These are phyloP conservation scores for Rhinogobio ventralis DNA, from an alignment of 2,797 vertebrate genomes.

Conservation along the genomic window DNA sequence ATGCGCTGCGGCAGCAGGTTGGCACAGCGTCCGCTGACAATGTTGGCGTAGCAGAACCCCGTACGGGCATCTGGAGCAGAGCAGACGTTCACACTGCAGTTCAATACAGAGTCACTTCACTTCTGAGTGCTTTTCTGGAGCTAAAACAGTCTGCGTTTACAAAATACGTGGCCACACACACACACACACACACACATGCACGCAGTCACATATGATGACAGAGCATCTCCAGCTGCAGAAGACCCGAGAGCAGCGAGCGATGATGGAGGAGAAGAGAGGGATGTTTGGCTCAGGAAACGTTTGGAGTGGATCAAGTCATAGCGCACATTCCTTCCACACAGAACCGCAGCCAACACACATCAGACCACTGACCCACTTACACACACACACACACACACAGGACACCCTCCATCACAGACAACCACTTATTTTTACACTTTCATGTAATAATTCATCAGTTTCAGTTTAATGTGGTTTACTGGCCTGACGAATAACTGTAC, in stretches of 20 bases:
- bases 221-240: constrained; percentile 6
- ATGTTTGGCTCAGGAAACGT: constrained; percentile 67
- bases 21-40: constrained; percentile 88
- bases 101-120: not conserved
- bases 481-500: not conserved
- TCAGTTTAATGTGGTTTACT: not conserved
- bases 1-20: constrained; percentile 87
- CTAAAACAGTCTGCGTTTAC: not conserved
- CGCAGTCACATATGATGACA: not conserved
- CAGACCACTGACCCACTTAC: constrained; percentile 56
- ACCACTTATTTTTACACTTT: not conserved
- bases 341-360: constrained; percentile 57
- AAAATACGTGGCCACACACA: not conserved
- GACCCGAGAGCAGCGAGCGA: not conserved
- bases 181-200: constrained; percentile 63
- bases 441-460: constrained; percentile 17
- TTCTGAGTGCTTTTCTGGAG: not conserved
- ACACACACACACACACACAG: not conserved
- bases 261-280: constrained; percentile 52
- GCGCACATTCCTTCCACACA: constrained; percentile 75
- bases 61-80: constrained; percentile 84
- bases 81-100: constrained; percentile 23
- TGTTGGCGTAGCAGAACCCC: constrained; percentile 88
- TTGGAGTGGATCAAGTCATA: constrained; percentile 55
- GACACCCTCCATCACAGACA: not conserved